Base-by-base conservation (phyloP, 2,113 vertebrate species). In the Sebastes schlegelii region DNA sequence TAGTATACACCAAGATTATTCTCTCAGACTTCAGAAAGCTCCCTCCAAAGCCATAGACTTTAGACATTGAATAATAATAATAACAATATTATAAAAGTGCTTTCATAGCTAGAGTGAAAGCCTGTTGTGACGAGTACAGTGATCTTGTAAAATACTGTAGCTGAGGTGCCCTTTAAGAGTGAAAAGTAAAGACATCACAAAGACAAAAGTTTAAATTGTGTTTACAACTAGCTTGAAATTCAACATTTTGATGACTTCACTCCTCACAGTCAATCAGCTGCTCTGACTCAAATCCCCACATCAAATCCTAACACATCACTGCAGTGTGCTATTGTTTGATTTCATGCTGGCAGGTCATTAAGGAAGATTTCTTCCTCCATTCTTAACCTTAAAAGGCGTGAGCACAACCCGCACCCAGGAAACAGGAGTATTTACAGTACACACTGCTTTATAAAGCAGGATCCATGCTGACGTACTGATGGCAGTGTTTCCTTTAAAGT, bases 341-440 rank as follows among this genome's bases (percentile, higher is more conserved):
- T 65, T 63, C 1, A 43, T 43, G 66, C 75, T 83, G 77, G 73
- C 76, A 81, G 67, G 76, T 23, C 45, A 43, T 69, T 63, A 42
- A 62, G 66, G 54, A 69, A 48, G 6, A 14, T 62, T 75, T 43
- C 6, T 57, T 45, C 68, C 52, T 76, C 65, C 45, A 64, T 81
- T 77, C 58, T 78, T 72, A 40, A 68, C 85, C 71, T 68, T 86
- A 83, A 74, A 86, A 78, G 82, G 75, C 4, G 11, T 54, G 51
- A 49, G 48, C 26, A 11, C 21, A n/a, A n/a, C 52, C 68, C 78
- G 78, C 77, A 80, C 61, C 68, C 77, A 80, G 64, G 79, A 87
- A 86, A 86, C 42, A 23, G 70, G 42, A 70, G 66, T 77, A 86
- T 86, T 91, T 88, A 81, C 66, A 86, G 79, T 78, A 86, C 79